Base-by-base conservation (phyloP, 2,113 vertebrate species). In the Polypterus bichir region DNA sequence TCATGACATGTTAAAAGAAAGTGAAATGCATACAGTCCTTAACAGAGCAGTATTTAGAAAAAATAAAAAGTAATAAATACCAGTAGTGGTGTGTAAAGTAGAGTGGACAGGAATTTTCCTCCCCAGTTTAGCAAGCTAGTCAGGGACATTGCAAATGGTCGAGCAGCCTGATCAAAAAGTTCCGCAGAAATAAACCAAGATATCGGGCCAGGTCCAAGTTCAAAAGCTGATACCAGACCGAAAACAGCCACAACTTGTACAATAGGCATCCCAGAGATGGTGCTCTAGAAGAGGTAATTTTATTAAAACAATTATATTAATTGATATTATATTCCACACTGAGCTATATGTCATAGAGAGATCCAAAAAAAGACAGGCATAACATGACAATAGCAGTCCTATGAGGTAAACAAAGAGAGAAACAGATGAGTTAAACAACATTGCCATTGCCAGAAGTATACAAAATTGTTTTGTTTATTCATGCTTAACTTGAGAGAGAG, bases 111-210 rank as follows among this genome's bases (percentile, higher is more conserved):
- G 64, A 83, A 86, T 74, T 90, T 86, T 49, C 76, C 75, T 53
- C 83, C 85, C 73, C 80, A 74, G 75, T 76, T 79, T 44, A 83
- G 72, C 73, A 84, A 76, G 69, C 83, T 79, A 63, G 83, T 82
- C 68, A 86, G 85, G 7, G 82, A 79, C 83, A 88, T 74, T 54
- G 78, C 76, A 52, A 74, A 73, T 45, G 69, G 76, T 7, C 77
- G 65, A 57, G 71, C 70, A 0, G 66, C 70, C 59, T 72, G 79
- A 73, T 83, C 84, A 57, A 84, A 86, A 58, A 88, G 64, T 60
- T 86, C 81, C 0, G 71, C 76, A 2, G 71, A 77, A 53, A 81
- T 80, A 67, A 81, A 88, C 76, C 80, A 84, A 53, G 81, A 85
- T 65, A 83, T 70, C 47, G 81, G 75, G 4, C 77, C 79, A 1